phyloP scores from a whole-genome alignment of 2,797 vertebrate genomes.

The Chelon labrosus region DNA sequence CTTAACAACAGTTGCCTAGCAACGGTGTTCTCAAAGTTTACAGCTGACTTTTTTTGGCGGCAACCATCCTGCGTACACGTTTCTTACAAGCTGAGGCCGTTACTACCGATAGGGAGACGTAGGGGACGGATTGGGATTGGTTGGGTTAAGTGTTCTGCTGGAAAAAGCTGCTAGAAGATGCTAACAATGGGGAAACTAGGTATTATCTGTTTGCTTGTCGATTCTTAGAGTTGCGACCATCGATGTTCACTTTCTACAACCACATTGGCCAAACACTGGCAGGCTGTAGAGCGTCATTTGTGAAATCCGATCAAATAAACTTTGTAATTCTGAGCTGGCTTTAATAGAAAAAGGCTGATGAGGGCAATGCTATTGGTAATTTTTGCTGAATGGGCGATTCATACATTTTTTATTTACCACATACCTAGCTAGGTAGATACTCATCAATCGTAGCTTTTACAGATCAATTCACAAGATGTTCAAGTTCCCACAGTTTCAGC shows the following conservation, averaged over 20 bases:
- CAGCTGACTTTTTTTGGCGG: too few relatives aligned
- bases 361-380: conserved; percentile 63
- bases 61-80: too few relatives aligned
- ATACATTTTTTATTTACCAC: conserved; percentile 54
- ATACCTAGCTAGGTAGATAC: conserved; percentile 35
- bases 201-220: background rate
- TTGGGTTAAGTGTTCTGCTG: background rate
- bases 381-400: conserved; percentile 42
- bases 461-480: conserved; percentile 15
- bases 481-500: conserved; percentile 12
- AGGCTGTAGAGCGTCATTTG: background rate
- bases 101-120: too few relatives aligned
- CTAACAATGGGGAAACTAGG: too few relatives aligned
- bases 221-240: background rate
- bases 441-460: conserved; percentile 17
- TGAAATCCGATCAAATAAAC: too few relatives aligned
- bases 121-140: background rate
- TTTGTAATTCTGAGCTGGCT: conserved; percentile 70
- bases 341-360: conserved; percentile 81
- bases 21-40: too few relatives aligned
- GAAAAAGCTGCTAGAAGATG: too few relatives aligned
- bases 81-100: too few relatives aligned
- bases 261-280: too few relatives aligned
- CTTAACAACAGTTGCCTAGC: too few relatives aligned
- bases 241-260: too few relatives aligned